Base-by-base conservation (phyloP, 2,797 vertebrate species). In the Artibeus lituratus region DNA sequence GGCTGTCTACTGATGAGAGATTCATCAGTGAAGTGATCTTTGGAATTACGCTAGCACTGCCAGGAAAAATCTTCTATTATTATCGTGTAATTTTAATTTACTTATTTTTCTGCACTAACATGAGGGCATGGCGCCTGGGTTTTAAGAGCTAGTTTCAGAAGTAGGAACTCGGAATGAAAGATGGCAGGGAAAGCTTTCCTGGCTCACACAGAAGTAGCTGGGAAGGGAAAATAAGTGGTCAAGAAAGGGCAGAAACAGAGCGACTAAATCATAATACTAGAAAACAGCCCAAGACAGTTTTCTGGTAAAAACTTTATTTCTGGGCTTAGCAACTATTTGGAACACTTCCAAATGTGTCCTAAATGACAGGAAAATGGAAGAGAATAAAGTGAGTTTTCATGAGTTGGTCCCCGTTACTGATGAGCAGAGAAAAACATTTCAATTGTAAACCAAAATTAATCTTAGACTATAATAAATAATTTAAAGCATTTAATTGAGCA, bases 281-380 rank as follows among this genome's bases (percentile, higher is more conserved):
- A 91, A 90, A 90, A 95, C 80, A 97, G 49, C 90, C 37, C 73
- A 82, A 88, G 91, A 81, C 53, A 87, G 4, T 93, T 96, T 97
- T 96, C 42, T 96, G 83, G 49, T 73, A 87, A 95, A 84, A 85
- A 93, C 77, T 93, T 97, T 94, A 87, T 96, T 97, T 96, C 62
- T 94, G 84, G 53, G 91, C 69, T 89, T 73, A 95, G 59, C 39
- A 96, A 85, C 80, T 92, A 82, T 95, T 96, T 96, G 92, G 90
- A 96, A 87, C 9, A 85, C 73, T 96, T 90, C 90, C 81, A 96
- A 78, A 39, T 55, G 3, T 96, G n/a, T 96, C 95, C 82, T 91
- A 55, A 92, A 93, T 69, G 72, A 87, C 49, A 92, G 72, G 85
- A 96, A 97, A 85, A 87, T 94, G 69, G 77, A 93, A 92, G 67